These are phyloP conservation scores for Myotis brandtii DNA, from an alignment of 2,113 vertebrate genomes.

Conservation along the genomic window DNA sequence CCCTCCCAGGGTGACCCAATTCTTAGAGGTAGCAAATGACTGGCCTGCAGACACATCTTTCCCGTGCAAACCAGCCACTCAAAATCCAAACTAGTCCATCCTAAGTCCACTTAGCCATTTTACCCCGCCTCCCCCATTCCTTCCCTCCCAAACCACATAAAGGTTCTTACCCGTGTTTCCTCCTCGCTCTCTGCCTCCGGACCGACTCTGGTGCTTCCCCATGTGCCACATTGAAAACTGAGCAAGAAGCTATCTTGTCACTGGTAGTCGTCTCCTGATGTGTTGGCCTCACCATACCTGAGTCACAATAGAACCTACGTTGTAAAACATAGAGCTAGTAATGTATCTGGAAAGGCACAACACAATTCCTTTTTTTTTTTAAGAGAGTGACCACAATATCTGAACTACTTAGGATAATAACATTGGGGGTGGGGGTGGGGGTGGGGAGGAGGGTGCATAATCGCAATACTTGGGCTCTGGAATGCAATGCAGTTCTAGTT, in stretches of 20 bases:
- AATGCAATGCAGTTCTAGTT: background rate
- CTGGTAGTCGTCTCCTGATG: background rate
- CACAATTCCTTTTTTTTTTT: background rate
- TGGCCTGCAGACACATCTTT: background rate
- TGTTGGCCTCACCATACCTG: background rate
- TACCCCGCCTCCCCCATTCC: background rate
- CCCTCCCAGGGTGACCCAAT: accelerated
- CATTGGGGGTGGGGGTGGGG: too few relatives aligned
- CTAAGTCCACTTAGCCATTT: background rate
- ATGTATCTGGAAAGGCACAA: background rate
- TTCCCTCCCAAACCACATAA: background rate
- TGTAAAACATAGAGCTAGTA: background rate
- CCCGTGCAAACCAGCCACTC: background rate
- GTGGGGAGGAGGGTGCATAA: accelerated
- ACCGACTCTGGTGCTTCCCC: background rate
- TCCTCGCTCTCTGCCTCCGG: background rate
- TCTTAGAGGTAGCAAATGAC: background rate
- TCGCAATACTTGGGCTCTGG: background rate
- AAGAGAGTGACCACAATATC: background rate
- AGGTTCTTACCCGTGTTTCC: background rate
- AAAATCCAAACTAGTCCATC: background rate
- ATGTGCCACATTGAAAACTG: accelerated
- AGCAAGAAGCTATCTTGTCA: background rate
- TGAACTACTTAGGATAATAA: background rate
- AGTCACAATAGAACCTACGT: background rate